Percentiles rank a stretch among this genome's conserved stretches.
phyloP scores from a whole-genome alignment of 2,888 invertebrate species.

The Rhagium mordax region DNA sequence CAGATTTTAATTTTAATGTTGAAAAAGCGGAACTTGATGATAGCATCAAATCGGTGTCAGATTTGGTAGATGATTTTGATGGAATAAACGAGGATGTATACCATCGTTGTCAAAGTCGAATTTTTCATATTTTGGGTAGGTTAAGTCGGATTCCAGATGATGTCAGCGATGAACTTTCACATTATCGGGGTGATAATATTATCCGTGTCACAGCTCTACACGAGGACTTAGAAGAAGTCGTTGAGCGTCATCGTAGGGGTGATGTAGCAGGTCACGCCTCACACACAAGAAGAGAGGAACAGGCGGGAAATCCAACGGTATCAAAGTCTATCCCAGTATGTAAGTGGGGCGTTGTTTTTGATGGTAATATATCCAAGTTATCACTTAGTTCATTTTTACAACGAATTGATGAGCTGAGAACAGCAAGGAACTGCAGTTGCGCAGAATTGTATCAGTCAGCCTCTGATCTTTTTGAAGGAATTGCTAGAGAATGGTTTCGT shows the following conservation, averaged over 20 bases:
- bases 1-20: background rate
- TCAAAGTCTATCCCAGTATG: background rate
- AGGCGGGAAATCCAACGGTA: background rate
- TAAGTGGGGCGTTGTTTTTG: background rate
- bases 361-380: background rate
- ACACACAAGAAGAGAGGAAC: background rate
- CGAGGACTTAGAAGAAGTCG: background rate
- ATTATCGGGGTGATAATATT: constrained; percentile 9
- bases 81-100: constrained; percentile 6
- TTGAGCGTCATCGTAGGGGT: background rate
- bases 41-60: constrained; percentile 11
- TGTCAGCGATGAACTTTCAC: background rate
- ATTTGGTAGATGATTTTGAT: constrained; percentile 25
- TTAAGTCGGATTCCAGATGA: background rate
- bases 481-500: background rate
- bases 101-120: background rate
- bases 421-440: background rate
- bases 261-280: background rate
- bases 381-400: background rate
- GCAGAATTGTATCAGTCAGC: background rate
- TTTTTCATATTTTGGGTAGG: background rate
- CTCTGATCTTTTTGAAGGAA: background rate
- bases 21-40: constrained; percentile 13
- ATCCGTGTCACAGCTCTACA: background rate
- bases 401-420: background rate